Evolutionary conservation across 2,113 vertebrate genomes (phyloP).

Genomic region (Seriola aureovittata): DNA sequence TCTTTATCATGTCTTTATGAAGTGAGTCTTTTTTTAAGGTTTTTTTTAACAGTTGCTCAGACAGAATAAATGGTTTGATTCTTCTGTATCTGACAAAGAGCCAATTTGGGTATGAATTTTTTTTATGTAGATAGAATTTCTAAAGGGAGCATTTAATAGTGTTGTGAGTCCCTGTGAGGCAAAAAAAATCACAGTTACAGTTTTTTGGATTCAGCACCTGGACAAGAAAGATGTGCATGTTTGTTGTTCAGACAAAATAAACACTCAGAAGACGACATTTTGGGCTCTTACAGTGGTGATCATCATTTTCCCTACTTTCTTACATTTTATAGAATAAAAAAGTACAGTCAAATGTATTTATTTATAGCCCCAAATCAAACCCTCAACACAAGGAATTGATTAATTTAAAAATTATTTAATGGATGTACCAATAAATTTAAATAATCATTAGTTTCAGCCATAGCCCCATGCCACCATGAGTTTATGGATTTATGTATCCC

Average conservation of each 20-base stretch:
- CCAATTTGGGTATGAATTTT: neutral
- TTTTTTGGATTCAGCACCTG: neutral
- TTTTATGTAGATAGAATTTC: neutral
- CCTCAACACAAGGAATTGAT: neutral
- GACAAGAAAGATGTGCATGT: neutral
- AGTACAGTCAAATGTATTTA: neutral
- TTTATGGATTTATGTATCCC: constrained; percentile 12
- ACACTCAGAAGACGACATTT: neutral
- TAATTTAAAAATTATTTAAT: neutral
- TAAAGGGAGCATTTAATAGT: neutral
- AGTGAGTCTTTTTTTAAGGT: neutral
- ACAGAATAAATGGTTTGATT: neutral
- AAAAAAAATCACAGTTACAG: constrained; percentile 5
- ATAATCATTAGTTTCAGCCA: neutral
- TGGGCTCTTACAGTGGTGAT: neutral
- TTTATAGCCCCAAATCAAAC: neutral
- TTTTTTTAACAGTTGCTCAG: neutral
- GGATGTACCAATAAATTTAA: neutral
- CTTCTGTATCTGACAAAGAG: neutral
- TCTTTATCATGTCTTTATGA: neutral
- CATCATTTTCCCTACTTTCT: neutral
- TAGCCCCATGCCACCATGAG: neutral
- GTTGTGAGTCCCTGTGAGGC: constrained; percentile 5
- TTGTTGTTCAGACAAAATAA: neutral
- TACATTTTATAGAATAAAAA: neutral